These are phyloP conservation scores for Drosophila meridionalis DNA, from an alignment of 2,888 invertebrate species.

Conservation along the genomic window DNA sequence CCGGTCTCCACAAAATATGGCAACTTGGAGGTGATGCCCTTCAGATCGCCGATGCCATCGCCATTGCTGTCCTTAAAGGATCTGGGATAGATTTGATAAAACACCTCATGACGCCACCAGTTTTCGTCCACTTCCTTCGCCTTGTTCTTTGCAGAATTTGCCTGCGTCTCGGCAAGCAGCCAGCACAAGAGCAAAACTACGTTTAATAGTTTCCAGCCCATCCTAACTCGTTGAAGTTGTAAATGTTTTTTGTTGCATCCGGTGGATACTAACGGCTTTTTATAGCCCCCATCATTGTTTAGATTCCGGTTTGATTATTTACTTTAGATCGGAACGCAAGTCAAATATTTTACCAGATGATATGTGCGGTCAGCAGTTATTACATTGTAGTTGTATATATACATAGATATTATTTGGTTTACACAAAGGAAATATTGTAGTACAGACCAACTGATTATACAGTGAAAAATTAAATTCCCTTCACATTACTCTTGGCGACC, in stretches of 20 bases:
- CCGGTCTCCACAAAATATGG: slow-evolving; percentile 89
- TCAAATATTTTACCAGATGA: slow-evolving; percentile 62
- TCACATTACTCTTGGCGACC: not conserved
- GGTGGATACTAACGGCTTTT: slow-evolving; percentile 35
- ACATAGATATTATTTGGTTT: slow-evolving; percentile 5
- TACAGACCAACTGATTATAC: slow-evolving; percentile 43
- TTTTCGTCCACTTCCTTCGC: slow-evolving; percentile 58
- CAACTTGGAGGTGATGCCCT: slow-evolving; percentile 87
- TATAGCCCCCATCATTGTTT: slow-evolving; percentile 50
- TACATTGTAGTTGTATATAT: slow-evolving; percentile 8
- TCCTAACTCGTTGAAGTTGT: slow-evolving; percentile 29
- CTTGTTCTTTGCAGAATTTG: not conserved
- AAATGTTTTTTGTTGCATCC: slow-evolving; percentile 36
- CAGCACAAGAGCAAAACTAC: slow-evolving; percentile 21
- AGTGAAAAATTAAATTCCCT: slow-evolving; percentile 20
- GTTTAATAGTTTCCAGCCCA: slow-evolving; percentile 36
- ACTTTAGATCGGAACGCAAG: slow-evolving; percentile 19
- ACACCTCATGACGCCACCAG: slow-evolving; percentile 92
- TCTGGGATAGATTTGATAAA: slow-evolving; percentile 93
- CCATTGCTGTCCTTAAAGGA: slow-evolving; percentile 92
- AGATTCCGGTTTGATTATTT: slow-evolving; percentile 36
- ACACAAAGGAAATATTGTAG: not conserved
- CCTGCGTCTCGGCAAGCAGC: slow-evolving; percentile 4
- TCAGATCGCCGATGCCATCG: slow-evolving; percentile 89
- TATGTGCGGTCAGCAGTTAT: slow-evolving; percentile 5